Evolutionary conservation across 1,140 invertebrate genomes (phyloP).

Genomic region (Berghia stephanieae): DNA sequence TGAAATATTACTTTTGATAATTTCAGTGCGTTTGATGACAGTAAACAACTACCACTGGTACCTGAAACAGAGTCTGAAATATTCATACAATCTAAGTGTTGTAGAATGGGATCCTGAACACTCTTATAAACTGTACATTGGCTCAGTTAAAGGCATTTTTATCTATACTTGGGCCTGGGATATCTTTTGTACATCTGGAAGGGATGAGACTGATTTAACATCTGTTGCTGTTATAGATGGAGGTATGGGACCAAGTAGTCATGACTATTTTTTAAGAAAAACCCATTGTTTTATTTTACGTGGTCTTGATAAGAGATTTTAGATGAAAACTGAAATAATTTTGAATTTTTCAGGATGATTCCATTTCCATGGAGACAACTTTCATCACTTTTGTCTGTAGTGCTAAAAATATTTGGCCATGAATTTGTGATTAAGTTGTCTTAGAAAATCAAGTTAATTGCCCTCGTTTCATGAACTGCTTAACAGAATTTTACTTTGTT

Average conservation of each 20-base stretch:
- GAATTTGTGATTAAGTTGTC: too few relatives aligned
- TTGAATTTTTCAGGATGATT: too few relatives aligned
- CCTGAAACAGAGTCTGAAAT: slow-evolving; percentile 78
- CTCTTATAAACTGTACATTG: slow-evolving; percentile 73
- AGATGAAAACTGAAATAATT: too few relatives aligned
- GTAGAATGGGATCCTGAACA: slow-evolving; percentile 73
- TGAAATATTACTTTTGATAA: slow-evolving; percentile 21
- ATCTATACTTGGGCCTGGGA: slow-evolving; percentile 75
- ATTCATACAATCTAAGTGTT: slow-evolving; percentile 64
- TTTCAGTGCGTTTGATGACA: slow-evolving; percentile 79
- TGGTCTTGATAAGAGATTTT: too few relatives aligned
- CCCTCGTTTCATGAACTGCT: too few relatives aligned
- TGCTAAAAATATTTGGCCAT: too few relatives aligned
- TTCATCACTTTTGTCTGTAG: not conserved
- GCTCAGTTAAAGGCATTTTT: slow-evolving; percentile 71
- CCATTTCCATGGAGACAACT: too few relatives aligned
- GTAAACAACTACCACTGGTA: slow-evolving; percentile 92
- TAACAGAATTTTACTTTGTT: too few relatives aligned
- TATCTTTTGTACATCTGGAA: slow-evolving; percentile 71
- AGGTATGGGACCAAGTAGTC: slow-evolving; percentile 49
- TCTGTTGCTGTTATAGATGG: slow-evolving; percentile 83
- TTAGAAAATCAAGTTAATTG: too few relatives aligned
- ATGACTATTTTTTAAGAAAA: not conserved
- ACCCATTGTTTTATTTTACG: not conserved
- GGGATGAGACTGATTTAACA: slow-evolving; percentile 57